Conservation (phyloP, 2,888 invertebrate species). For the Ypsolopha sequella region DNA sequence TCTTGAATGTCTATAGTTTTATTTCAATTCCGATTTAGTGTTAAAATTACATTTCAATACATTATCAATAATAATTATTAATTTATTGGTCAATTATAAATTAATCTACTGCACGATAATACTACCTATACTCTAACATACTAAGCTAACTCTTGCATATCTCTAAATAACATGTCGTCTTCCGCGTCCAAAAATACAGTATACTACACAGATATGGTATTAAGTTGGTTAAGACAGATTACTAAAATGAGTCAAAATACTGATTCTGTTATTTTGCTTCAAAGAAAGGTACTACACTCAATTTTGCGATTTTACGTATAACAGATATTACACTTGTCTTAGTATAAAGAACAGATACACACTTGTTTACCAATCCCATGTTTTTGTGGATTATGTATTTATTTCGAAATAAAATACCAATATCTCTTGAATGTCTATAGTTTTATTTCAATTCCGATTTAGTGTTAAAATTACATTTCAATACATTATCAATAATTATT, state of each 20-base stretch:
- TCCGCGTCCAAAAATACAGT: conserved; percentile 73
- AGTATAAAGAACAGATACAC: conserved; percentile 9
- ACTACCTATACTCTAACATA: too few relatives aligned
- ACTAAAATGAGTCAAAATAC: too few relatives aligned
- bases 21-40: too few relatives aligned
- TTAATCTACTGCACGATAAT: background rate
- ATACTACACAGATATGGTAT: conserved; percentile 29
- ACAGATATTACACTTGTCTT: conserved; percentile 6
- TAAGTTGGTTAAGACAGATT: conserved; percentile 44
- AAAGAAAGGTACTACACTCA: conserved; percentile 42
- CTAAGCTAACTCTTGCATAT: background rate
- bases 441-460: background rate
- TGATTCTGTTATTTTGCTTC: conserved; percentile 20
- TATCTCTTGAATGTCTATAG: background rate
- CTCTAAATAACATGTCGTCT: conserved; percentile 29
- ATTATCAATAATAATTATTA: background rate
- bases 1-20: background rate
- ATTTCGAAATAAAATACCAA: background rate
- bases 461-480: too few relatives aligned
- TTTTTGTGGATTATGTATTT: background rate
- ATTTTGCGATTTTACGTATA: background rate
- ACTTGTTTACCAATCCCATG: background rate
- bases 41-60: too few relatives aligned
- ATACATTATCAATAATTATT: background rate
- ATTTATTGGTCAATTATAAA: background rate